Conservation (phyloP, 2,113 vertebrate genomes). For the Archilochus colubris region DNA sequence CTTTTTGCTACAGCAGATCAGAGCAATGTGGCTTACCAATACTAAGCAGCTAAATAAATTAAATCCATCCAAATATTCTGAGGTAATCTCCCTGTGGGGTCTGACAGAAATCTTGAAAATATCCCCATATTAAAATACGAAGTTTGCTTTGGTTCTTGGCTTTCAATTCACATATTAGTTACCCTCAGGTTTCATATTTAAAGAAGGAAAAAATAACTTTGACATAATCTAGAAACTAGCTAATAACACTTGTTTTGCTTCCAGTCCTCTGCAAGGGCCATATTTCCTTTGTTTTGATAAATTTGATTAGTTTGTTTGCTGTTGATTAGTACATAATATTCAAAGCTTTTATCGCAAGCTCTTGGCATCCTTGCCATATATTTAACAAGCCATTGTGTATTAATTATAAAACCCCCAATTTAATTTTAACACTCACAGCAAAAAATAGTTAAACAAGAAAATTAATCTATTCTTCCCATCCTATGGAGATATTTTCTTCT, state of each 20-base stretch:
- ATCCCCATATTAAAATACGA: neutral
- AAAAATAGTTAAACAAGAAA: neutral
- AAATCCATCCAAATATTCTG: neutral
- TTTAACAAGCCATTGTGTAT: neutral
- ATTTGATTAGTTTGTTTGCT: neutral
- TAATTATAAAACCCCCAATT: neutral
- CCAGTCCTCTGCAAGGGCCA: neutral
- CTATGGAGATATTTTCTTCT: neutral
- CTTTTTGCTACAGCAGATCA: neutral
- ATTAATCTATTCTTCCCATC: neutral
- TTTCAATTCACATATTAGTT: neutral
- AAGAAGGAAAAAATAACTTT: neutral
- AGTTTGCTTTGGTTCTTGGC: neutral
- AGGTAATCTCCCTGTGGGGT: neutral
- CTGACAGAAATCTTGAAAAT: neutral
- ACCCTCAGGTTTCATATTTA: neutral
- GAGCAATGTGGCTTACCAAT: neutral
- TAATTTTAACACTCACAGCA: neutral
- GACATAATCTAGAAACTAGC: neutral
- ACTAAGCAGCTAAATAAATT: conserved; percentile 16
- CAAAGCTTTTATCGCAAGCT: conserved; percentile 11
- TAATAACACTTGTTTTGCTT: neutral
- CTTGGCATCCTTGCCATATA: neutral
- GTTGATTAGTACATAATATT: neutral
- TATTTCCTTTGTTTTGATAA: neutral